phyloP scores from a whole-genome alignment of 2,797 vertebrate species.

The Dendrocincla fuliginosa region DNA sequence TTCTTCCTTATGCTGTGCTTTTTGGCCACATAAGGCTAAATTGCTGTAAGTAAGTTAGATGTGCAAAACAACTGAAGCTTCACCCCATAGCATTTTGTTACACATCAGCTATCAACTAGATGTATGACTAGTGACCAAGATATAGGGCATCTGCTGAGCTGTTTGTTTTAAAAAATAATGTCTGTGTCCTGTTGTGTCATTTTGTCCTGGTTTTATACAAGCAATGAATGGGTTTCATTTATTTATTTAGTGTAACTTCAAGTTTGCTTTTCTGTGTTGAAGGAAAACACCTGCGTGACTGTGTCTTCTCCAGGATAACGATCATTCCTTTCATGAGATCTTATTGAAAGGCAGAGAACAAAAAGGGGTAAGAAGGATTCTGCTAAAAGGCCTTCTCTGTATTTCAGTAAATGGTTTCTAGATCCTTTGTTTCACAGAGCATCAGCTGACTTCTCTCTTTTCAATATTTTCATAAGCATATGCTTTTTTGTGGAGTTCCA shows the following conservation, averaged over 20 bases:
- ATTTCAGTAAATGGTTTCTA: neutral
- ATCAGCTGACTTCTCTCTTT: neutral
- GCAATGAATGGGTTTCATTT: neutral
- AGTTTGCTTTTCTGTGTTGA: neutral
- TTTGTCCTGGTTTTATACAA: neutral
- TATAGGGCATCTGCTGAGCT: neutral
- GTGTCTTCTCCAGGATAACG: neutral
- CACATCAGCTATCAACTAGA: neutral
- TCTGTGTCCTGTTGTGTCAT: neutral
- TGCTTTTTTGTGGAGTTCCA: accelerated
- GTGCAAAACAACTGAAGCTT: neutral
- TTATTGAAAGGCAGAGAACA: neutral
- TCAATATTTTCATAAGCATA: too few relatives aligned
- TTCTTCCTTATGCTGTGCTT: neutral
- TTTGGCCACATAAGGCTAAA: neutral
- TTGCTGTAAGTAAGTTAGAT: neutral
- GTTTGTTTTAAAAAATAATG: neutral
- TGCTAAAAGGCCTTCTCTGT: neutral
- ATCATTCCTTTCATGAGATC: neutral
- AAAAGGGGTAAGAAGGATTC: neutral
- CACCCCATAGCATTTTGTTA: neutral
- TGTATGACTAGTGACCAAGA: neutral
- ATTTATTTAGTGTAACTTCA: neutral
- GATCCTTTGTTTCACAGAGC: neutral
- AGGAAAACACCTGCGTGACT: neutral